Percentiles rank a stretch among this genome's conserved stretches.
phyloP scores from a whole-genome alignment of 2,797 vertebrate genomes.

The Nasua narica region DNA sequence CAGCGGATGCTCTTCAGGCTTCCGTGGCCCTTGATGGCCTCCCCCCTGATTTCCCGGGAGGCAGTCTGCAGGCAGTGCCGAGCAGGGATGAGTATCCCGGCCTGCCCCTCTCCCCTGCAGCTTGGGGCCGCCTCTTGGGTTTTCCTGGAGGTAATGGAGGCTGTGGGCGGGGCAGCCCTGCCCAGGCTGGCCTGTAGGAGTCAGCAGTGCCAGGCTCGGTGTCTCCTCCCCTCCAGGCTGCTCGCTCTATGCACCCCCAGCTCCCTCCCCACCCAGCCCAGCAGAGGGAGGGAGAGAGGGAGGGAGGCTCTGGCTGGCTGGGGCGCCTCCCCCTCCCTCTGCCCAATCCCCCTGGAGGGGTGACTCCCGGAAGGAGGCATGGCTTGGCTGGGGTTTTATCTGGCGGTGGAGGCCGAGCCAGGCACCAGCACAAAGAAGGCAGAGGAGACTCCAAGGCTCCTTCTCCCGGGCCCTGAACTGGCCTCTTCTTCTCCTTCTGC shows the following conservation, averaged over 20 bases:
- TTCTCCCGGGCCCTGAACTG: constrained; percentile 56
- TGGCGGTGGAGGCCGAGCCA: background rate
- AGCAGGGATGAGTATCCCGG: fast-evolving
- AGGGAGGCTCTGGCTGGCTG: background rate
- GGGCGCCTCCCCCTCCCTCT: background rate
- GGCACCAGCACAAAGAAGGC: background rate
- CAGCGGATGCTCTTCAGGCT: fast-evolving
- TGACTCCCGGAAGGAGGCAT: background rate
- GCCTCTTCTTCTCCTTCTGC: constrained; percentile 35
- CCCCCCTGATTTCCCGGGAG: background rate
- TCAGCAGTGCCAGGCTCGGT: background rate
- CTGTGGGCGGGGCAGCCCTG: constrained; percentile 55
- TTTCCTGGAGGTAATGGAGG: background rate
- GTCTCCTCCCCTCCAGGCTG: background rate
- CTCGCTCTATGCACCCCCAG: background rate
- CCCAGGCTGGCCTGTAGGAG: constrained; percentile 66
- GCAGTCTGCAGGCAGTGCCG: fast-evolving
- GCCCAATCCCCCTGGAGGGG: background rate
- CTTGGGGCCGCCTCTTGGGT: background rate
- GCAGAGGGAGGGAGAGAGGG: background rate
- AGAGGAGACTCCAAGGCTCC: background rate
- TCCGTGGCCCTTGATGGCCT: background rate
- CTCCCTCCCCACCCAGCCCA: background rate
- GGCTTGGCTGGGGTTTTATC: background rate
- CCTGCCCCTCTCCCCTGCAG: background rate